Evolutionary conservation across 2,113 vertebrate genomes (phyloP), one percentile per base, ranked within the genome.

Genomic region (Centropristis striata): DNA sequence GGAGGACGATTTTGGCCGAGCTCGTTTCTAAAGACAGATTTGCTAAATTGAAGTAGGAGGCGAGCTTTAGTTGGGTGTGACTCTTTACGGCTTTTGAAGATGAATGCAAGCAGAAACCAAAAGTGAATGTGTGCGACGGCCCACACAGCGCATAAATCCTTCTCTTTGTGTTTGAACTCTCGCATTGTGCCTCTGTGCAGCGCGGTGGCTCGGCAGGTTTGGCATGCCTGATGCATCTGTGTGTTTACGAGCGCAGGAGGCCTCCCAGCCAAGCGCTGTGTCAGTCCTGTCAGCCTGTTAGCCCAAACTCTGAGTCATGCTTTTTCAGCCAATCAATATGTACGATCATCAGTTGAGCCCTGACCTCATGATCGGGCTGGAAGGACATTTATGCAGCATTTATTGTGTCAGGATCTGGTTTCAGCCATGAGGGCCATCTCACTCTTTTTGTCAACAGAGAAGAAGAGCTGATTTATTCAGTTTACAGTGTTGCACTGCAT

Each of bases 251-350:
- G 75, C 0, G 18, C 59, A 8, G 18, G 18, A 65, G 54, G 57
- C 28, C 47, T 60, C 37, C 25, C 46, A 49, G 54, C 47, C 58
- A 68, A 53, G 28, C 36, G 50, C 50, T 1, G 49, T 39, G 61
- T 58, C 41, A 41, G 80, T 57, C 9, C 65, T 81, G 75, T 77
- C 84, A 80, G 86, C 79, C 78, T 39, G 49, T 60, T 65, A 71
- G 82, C 71, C 67, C n/a, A 54, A 85, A 81, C 82, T 76, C 86
- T 88, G 90, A 93, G 53, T 90, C 90, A 89, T 86, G 88, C 13
- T 10, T 90, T 86, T 84, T 70, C 66, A 58, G 55, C 81, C 78
- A 68, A 90, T 93, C 92, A 60, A 93, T 93, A 82, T 1, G 61
- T 28, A 25, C 50, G 5, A 88, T 91, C 81, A 91, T 91, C 86